phyloP scores from a whole-genome alignment of 1,140 invertebrate genomes.

The Trypoxylus dichotomus region DNA sequence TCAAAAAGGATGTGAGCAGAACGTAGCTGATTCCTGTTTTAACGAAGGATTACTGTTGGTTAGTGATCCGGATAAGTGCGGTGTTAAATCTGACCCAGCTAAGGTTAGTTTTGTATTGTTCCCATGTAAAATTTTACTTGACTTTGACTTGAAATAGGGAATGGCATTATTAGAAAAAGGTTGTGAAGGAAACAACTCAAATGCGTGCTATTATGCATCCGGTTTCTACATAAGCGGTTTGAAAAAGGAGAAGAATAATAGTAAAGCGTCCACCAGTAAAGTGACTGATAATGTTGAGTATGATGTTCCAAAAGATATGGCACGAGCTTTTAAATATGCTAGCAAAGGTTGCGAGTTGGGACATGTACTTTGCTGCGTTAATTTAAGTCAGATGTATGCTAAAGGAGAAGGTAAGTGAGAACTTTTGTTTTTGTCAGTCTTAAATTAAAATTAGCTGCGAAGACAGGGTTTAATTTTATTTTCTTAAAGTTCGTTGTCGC shows the following conservation, averaged over 20 bases:
- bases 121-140: neutral
- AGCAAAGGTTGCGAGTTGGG: constrained; percentile 76
- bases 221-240: constrained; percentile 76
- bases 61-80: constrained; percentile 55
- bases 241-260: constrained; percentile 46
- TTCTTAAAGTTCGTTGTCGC: no score
- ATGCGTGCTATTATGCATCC: constrained; percentile 80
- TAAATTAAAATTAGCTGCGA: no score
- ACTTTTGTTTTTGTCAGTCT: no score
- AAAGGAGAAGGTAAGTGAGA: constrained; percentile 65
- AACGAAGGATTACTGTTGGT: constrained; percentile 73
- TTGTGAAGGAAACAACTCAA: constrained; percentile 68
- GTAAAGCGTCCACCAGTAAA: neutral
- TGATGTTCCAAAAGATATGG: constrained; percentile 69
- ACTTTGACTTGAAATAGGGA: constrained; percentile 53
- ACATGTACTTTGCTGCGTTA: constrained; percentile 83
- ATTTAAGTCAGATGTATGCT: constrained; percentile 81
- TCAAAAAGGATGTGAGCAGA: constrained; percentile 74
- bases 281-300: constrained; percentile 51
- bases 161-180: constrained; percentile 69
- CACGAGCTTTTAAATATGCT: constrained; percentile 75
- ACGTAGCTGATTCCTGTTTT: constrained; percentile 70
- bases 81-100: constrained; percentile 57
- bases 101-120: constrained; percentile 53
- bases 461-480: no score